Conservation (phyloP, 2,888 invertebrate genomes). For the Drosophila anceps region DNA sequence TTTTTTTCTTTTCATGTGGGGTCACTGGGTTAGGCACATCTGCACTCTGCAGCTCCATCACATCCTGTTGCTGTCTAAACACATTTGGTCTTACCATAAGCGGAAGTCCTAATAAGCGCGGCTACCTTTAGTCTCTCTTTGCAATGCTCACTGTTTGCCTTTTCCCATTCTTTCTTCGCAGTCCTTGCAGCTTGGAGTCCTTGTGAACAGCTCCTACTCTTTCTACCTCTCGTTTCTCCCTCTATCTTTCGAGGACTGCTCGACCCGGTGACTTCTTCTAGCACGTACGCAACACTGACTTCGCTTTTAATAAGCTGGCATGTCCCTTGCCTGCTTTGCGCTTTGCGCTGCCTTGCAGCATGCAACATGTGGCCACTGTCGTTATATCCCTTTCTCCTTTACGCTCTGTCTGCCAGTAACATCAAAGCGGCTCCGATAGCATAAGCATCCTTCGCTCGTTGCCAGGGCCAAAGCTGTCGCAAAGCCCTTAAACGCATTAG, state of each 20-base stretch:
- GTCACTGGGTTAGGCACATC: slow-evolving; percentile 64
- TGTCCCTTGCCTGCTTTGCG: slow-evolving; percentile 9
- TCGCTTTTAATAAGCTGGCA: slow-evolving; percentile 49
- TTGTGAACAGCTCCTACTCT: slow-evolving; percentile 9
- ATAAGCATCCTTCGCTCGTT: slow-evolving; percentile 53
- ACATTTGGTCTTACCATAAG: slow-evolving; percentile 7
- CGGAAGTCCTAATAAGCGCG: slow-evolving; percentile 44
- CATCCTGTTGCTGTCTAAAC: slow-evolving; percentile 34
- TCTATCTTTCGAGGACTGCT: neutral
- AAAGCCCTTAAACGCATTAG: slow-evolving; percentile 77
- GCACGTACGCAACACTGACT: slow-evolving; percentile 35
- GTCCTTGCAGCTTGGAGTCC: slow-evolving; percentile 1
- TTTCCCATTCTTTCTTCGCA: neutral
- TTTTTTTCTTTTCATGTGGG: slow-evolving; percentile 16
- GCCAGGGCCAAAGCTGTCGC: slow-evolving; percentile 67
- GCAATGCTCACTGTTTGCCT: neutral
- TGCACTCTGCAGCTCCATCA: slow-evolving; percentile 16
- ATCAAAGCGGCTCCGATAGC: slow-evolving; percentile 41
- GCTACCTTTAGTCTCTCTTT: neutral
- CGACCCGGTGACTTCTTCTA: slow-evolving; percentile 13
- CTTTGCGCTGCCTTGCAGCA: slow-evolving; percentile 20
- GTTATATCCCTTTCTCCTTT: neutral
- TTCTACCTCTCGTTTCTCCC: neutral
- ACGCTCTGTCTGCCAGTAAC: slow-evolving; percentile 12
- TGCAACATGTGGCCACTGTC: slow-evolving; percentile 76